Evolutionary conservation across 2,888 invertebrate species (phyloP), one percentile per base, ranked within the genome.

Genomic region (Subacronicta megacephala): DNA sequence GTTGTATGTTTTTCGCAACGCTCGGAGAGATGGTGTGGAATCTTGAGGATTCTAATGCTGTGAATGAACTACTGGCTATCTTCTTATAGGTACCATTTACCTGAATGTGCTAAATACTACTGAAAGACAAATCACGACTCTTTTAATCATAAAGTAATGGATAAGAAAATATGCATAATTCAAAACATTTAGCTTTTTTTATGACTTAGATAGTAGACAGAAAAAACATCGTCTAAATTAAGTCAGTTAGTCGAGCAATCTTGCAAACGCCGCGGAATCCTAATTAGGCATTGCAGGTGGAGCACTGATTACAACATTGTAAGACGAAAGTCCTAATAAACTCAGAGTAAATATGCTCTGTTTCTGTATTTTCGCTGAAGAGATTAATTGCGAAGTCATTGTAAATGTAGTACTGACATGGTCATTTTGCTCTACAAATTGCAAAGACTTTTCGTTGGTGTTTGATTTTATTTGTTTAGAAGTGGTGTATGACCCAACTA

Each of bases 261-360:
- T 52, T 42, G 53, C 50, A 53, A 42, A 43, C 37, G 80, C 78
- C 71, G 75, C 66, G 64, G 77, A 77, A 78, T 78, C 78, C 71
- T 86, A 88, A 86, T 85, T 84, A 85, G 79, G 62, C 41, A 76
- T 70, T 80, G 74, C 81, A 82, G 82, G 78, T 81, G 75, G 63
- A 59, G 68, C 72, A 68, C 70, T 78, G 80, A 82, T 85, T 82
- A 85, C 73, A 65, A 79, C 78, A 80, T 85, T 81, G 82, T 77
- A 75, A 74, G 67, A 65, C 52, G 62, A 66, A 71, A 71, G 52
- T 61, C 56, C 51, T 82, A 81, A 83, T 84, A 77, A 84, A 83
- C 76, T 76, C 65, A 18, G 55, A 41, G 23, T 36, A 61, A 45
- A 53, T 61, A 53, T 47, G 17, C 29, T 46, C 53, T 53, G 46